Evolutionary conservation across 2,888 invertebrate genomes (phyloP).

Genomic region (Caenorhabditis japonica): DNA sequence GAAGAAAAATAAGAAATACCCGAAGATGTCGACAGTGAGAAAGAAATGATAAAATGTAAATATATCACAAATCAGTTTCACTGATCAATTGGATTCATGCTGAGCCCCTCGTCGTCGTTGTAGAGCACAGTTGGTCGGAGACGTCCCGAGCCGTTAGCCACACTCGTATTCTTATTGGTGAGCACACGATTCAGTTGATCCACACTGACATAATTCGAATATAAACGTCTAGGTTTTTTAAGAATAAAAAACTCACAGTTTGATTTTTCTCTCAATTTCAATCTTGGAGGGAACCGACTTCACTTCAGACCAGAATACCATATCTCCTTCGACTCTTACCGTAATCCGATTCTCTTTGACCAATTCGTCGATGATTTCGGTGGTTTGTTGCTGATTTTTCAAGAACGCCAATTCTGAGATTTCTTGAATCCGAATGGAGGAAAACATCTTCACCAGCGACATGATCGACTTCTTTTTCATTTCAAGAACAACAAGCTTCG

Average conservation of each 20-base stretch:
- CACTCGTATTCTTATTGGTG: conserved; percentile 5
- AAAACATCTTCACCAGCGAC: conserved; percentile 48
- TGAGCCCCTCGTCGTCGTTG: conserved; percentile 62
- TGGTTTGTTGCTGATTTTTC: conserved; percentile 5
- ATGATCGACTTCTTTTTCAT: conserved; percentile 53
- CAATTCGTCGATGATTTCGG: conserved; percentile 15
- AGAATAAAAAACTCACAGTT: conserved; percentile 12
- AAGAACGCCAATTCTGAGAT: conserved; percentile 17
- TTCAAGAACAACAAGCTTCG: conserved; percentile 32
- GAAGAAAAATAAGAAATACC: neutral
- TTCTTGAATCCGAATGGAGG: conserved; percentile 24
- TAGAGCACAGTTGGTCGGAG: conserved; percentile 9
- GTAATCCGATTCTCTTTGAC: conserved; percentile 24
- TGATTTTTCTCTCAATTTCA: conserved; percentile 19
- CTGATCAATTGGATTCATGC: conserved; percentile 39
- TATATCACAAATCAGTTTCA: neutral
- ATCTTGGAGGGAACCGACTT: conserved; percentile 11
- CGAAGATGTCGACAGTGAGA: neutral
- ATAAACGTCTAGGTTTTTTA: neutral
- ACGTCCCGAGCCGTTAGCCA: conserved; percentile 14
- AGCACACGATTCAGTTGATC: conserved; percentile 23
- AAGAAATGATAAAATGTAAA: neutral
- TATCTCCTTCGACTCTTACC: conserved; percentile 25
- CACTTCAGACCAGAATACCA: conserved; percentile 34
- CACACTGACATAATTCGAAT: conserved; percentile 35